Evolutionary conservation across 1,140 invertebrate species (phyloP).

Genomic region (Trypoxylus dichotomus): DNA sequence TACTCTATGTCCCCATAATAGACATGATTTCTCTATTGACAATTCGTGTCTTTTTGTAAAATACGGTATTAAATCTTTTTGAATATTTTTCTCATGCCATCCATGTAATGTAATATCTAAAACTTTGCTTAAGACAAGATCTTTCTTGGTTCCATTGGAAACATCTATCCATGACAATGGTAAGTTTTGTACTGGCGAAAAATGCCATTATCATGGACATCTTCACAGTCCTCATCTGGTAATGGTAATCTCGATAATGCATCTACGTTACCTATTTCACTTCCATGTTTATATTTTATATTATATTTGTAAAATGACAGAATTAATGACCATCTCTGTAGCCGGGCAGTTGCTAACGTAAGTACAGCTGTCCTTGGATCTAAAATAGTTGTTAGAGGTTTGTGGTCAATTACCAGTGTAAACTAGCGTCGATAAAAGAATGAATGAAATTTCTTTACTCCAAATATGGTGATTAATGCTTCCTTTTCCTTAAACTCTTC

Average conservation of each 20-base stretch:
- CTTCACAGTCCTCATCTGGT: background rate
- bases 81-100: slow-evolving; percentile 33
- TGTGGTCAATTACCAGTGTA: slow-evolving; percentile 55
- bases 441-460: slow-evolving; percentile 58
- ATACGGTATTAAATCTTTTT: slow-evolving; percentile 31
- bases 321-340: slow-evolving; percentile 48
- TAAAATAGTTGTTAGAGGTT: slow-evolving; percentile 56
- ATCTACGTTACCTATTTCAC: slow-evolving; percentile 31
- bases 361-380: slow-evolving; percentile 47
- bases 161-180: slow-evolving; percentile 33
- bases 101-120: slow-evolving; percentile 32
- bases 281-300: slow-evolving; percentile 35
- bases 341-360: slow-evolving; percentile 40
- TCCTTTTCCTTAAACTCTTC: no score
- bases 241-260: slow-evolving; percentile 12
- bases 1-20: slow-evolving; percentile 47
- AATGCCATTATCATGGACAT: background rate
- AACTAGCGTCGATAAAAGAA: slow-evolving; percentile 59
- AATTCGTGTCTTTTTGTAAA: slow-evolving; percentile 37
- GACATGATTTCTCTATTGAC: slow-evolving; percentile 37
- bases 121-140: slow-evolving; percentile 19
- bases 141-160: slow-evolving; percentile 16
- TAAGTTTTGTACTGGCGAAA: slow-evolving; percentile 33
- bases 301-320: slow-evolving; percentile 31
- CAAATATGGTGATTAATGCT: slow-evolving; percentile 57